phyloP scores from a whole-genome alignment of 2,113 vertebrate species.

The Bufo bufo region DNA sequence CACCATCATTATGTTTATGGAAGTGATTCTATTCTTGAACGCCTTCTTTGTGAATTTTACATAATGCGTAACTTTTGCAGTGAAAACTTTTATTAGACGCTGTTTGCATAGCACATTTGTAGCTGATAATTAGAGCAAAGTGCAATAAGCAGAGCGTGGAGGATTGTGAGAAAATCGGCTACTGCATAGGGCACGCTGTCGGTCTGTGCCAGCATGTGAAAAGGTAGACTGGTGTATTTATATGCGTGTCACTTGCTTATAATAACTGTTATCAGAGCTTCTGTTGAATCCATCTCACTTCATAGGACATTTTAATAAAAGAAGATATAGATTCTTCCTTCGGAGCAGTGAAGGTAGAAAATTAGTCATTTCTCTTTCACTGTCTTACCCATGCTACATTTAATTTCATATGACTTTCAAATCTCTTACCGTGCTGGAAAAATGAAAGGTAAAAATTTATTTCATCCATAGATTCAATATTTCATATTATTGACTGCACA shows the following conservation, averaged over 20 bases:
- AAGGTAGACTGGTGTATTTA: constrained; percentile 51
- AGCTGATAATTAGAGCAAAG: constrained; percentile 46
- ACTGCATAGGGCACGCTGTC: constrained; percentile 26
- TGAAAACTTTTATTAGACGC: constrained; percentile 30
- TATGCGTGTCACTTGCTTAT: constrained; percentile 57
- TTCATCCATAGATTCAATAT: background rate
- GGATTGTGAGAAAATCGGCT: background rate
- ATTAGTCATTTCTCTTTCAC: constrained; percentile 42
- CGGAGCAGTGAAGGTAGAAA: constrained; percentile 23
- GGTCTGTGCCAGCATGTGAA: constrained; percentile 41
- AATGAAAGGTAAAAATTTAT: constrained; percentile 8
- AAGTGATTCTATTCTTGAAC: background rate
- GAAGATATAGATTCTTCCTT: constrained; percentile 38
- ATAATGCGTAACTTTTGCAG: constrained; percentile 1
- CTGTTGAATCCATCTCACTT: constrained; percentile 51
- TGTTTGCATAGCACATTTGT: constrained; percentile 49
- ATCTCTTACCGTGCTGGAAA: background rate
- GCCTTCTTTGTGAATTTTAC: background rate
- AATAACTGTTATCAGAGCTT: constrained; percentile 57
- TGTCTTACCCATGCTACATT: constrained; percentile 39
- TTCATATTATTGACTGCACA: background rate
- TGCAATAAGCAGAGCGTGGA: background rate
- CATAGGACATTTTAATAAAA: constrained; percentile 57
- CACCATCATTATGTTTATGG: too few species aligned
- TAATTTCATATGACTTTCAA: constrained; percentile 46